Evolutionary conservation across 2,797 vertebrate species (phyloP), one percentile per base, ranked within the genome.

Genomic region (Karalla daura): DNA sequence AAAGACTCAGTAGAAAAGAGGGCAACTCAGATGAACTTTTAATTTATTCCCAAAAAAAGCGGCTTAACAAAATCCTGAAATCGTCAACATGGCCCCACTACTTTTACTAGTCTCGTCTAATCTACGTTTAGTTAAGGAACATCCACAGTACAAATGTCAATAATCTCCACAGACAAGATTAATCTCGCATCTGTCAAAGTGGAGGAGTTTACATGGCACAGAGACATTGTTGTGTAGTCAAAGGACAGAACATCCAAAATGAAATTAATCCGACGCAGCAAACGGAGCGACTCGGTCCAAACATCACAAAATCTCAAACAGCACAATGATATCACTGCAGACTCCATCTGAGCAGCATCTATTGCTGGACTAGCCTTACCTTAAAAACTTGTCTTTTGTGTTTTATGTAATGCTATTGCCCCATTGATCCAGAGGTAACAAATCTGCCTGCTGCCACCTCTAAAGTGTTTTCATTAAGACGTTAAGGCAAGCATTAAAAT

Each of bases 1-100:
- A 70, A 18, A 41, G 35, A 76, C 21, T n/a, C n/a, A 36, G 30
- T 64, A 37, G 44, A 78, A 69, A 76, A 83, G 74, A 84, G 75
- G 76, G 13, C 72, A 76, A 82, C 70, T 60, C 52, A 43, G 56
- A 75, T 74, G 17, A 83, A 82, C 53, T 62, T 82, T 83, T 82
- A 71, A 83, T 86, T 77, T 71, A 8, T 56, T 58, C 46, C 59
- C 58, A 82, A 76, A 84, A 79, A 89, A 91, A 91, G 83, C 86
- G 82, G 80, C 85, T 91, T 89, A 89, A 39, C 71, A 46, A 81
- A 88, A 90, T 87, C 87, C 80, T 13, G 8, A 76, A 83, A 76
- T 73, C 66, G 17, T 64, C 61, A 80, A 78, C 67, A 75, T 63
- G 63, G 70, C 53, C n/a, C 13, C 63, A 63, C 68, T 78, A 71